Base-by-base conservation (phyloP, 1,140 invertebrate genomes). In the Drosophila rufa region DNA sequence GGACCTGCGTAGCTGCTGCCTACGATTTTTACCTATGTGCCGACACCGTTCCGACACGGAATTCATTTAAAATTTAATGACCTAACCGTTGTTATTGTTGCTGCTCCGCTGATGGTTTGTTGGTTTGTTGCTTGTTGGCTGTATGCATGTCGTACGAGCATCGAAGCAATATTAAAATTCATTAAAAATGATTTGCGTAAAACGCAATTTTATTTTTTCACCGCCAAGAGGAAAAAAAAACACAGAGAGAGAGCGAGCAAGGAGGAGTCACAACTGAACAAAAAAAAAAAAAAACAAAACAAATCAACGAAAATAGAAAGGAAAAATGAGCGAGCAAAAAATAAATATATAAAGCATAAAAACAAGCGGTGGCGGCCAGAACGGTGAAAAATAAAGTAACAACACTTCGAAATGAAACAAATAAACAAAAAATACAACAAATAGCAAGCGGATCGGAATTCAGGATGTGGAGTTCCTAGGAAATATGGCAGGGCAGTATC, bases 61-160 rank as follows among this genome's bases (percentile, higher is more conserved):
- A 90, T 91, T 90, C 85, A 85, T 91, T 90, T 91, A 90, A 90
- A 90, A 91, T 90, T 90, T 90, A 90, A 90, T 90, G 85, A 90
- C 85, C 85, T 79, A 90, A 85, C 82, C 85, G 82, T 61, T 74
- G 76, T 62, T 82, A 60, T 59, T 70, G 68, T 77, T 65, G 51
- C 8, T 50, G 62, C 48, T 75, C 12, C 12, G 50, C 60, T 82
- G 55, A 17, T 42, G 57, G 27, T 60, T 15, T 36, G 33, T 11
- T 36, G 33, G 33, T 11, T 11, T 22, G 40, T 30, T 12, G 46
- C 19, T 5, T 56, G 43, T 33, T 45, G 25, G 27, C 17, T 62
- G 42, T 70, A 58, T 71, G 66, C 75, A 58, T 78, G 74, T 70
- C 60, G 50, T 62, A 11, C 33, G 33, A 64, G 30, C 53, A 48